A percentile compares a stretch with the other conserved stretches of the same genome.
phyloP scores from a whole-genome alignment of 2,797 vertebrate species.

The Chelonia mydas region DNA sequence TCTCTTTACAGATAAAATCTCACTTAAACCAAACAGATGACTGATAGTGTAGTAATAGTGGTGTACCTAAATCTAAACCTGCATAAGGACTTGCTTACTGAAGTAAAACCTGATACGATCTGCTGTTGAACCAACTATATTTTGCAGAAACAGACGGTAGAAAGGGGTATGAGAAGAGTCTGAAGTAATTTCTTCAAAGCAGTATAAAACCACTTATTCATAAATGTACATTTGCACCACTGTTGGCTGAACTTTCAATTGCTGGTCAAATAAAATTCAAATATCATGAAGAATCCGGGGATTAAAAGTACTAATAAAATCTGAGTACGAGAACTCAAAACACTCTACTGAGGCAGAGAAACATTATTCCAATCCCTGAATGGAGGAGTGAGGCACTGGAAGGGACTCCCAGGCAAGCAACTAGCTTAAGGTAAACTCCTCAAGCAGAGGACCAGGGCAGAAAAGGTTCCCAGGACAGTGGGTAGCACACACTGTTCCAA shows the following conservation, averaged over 20 bases:
- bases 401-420: neutral
- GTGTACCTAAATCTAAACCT: neutral
- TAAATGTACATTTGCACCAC: neutral
- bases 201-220: too few species aligned
- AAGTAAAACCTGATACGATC: neutral
- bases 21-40: neutral
- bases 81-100: neutral
- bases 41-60: too few species aligned
- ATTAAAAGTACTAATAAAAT: neutral
- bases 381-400: fast-evolving
- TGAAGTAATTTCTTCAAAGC: too few species aligned
- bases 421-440: neutral
- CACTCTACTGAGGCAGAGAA: neutral
- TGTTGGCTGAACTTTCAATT: neutral
- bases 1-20: neutral
- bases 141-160: too few species aligned
- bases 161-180: too few species aligned
- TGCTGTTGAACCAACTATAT: neutral
- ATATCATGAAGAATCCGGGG: neutral
- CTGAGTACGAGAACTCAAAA: too few species aligned
- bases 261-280: neutral
- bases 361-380: neutral
- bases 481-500: neutral
- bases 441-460: neutral
- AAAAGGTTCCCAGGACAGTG: neutral